Percentiles rank a stretch among this genome's conserved stretches.
phyloP scores from a whole-genome alignment of 2,113 vertebrate species.

The Ranitomeya variabilis region DNA sequence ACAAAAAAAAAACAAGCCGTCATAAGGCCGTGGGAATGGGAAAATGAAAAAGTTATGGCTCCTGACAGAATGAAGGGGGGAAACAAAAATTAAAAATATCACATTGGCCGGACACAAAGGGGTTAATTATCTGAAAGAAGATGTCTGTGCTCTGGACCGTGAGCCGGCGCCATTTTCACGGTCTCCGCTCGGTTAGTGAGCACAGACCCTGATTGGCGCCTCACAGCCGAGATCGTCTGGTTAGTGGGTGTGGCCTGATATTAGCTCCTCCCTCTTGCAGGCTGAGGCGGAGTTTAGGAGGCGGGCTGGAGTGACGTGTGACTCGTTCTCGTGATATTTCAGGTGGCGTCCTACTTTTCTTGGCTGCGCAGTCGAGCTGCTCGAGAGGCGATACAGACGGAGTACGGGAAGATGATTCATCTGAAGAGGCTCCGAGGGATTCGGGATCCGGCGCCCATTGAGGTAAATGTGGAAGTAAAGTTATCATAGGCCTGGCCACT shows the following conservation, averaged over 20 bases:
- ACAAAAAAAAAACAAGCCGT: too few species aligned
- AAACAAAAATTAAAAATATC: too few species aligned
- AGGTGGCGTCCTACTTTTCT: conserved; percentile 31
- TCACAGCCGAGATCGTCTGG: not conserved
- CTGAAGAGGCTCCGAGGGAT: not conserved
- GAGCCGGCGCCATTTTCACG: too few species aligned
- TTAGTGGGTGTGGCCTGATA: not conserved
- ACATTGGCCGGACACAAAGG: too few species aligned
- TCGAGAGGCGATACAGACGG: conserved; percentile 39
- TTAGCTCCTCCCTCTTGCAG: not conserved
- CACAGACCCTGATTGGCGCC: too few species aligned
- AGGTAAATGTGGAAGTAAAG: conserved; percentile 23
- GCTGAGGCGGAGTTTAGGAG: not conserved
- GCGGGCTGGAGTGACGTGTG: too few species aligned
- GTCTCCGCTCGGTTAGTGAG: too few species aligned
- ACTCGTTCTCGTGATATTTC: not conserved
- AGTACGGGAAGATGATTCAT: conserved; percentile 24
- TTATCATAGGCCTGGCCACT: not conserved
- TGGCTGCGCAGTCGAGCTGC: conserved; percentile 36
- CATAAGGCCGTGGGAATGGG: too few species aligned
- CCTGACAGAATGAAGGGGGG: too few species aligned
- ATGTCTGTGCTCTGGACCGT: too few species aligned
- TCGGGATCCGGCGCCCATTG: conserved; percentile 31
- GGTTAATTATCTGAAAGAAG: too few species aligned
- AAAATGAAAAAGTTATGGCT: too few species aligned